These are phyloP conservation scores for Larimichthys crocea DNA, from an alignment of 2,113 vertebrate genomes.

Conservation along the genomic window DNA sequence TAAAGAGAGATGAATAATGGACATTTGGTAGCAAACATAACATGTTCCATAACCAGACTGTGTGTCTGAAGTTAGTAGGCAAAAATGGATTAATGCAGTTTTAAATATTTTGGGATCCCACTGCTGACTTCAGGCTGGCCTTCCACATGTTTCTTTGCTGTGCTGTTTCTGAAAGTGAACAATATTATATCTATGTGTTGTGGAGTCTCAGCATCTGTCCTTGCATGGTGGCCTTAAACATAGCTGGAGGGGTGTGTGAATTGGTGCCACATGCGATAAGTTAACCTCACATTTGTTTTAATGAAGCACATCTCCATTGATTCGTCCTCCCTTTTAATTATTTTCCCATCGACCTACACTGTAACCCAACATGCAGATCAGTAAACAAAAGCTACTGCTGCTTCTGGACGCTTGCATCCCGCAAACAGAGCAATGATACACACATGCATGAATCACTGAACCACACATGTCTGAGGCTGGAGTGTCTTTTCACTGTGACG, in stretches of 20 bases:
- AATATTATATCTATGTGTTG: neutral
- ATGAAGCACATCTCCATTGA: slow-evolving; percentile 77
- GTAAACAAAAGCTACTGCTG: slow-evolving; percentile 41
- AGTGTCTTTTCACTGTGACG: neutral
- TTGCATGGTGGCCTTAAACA: slow-evolving; percentile 23
- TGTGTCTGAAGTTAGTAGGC: neutral
- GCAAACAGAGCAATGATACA: slow-evolving; percentile 26
- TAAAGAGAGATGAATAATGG: too few species aligned
- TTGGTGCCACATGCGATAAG: slow-evolving; percentile 38
- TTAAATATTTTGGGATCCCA: neutral
- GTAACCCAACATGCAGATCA: slow-evolving; percentile 68
- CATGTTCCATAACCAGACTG: too few species aligned
- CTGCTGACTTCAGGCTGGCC: neutral
- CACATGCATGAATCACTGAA: neutral
- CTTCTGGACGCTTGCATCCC: slow-evolving; percentile 20
- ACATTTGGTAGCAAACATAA: too few species aligned
- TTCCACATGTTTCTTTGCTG: neutral
- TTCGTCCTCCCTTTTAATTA: slow-evolving; percentile 78
- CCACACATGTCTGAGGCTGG: slow-evolving; percentile 1
- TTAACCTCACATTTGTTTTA: slow-evolving; percentile 67
- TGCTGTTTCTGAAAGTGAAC: neutral
- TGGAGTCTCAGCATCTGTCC: neutral
- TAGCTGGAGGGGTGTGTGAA: slow-evolving; percentile 40
- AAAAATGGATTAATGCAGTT: neutral
- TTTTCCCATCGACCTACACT: slow-evolving; percentile 78